A percentile compares a stretch with the other conserved stretches of the same genome.
Conservation (phyloP, 2,888 invertebrate genomes). For the Tipula confusa region DNA sequence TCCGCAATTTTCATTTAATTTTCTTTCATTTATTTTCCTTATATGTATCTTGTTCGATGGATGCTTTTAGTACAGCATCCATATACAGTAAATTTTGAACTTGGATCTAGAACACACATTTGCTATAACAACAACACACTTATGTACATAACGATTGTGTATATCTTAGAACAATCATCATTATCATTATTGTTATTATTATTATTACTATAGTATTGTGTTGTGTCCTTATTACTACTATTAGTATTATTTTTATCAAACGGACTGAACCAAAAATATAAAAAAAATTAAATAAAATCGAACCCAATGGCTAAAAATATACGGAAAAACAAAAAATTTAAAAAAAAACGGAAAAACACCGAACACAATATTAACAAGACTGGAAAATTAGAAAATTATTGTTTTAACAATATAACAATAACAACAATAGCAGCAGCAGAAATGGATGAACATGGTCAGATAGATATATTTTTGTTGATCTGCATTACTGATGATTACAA, state of each 20-base stretch:
- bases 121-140: not conserved
- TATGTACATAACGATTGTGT: not conserved
- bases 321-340: not conserved
- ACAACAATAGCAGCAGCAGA: too few species aligned
- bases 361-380: constrained; percentile 8
- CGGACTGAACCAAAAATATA: too few species aligned
- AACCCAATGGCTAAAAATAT: constrained; percentile 1
- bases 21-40: not conserved
- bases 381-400: not conserved
- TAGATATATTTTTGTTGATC: not conserved
- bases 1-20: constrained; percentile 9
- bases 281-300: too few species aligned
- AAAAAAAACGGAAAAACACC: too few species aligned
- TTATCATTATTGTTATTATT: not conserved
- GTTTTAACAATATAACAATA: constrained; percentile 15
- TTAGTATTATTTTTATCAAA: not conserved
- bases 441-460: not conserved
- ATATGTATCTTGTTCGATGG: not conserved
- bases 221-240: not conserved
- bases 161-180: not conserved
- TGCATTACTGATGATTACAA: constrained; percentile 6
- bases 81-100: not conserved
- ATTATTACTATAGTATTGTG: not conserved
- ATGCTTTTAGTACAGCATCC: too few species aligned
- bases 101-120: not conserved